Evolutionary conservation across 2,113 vertebrate genomes (phyloP).

Genomic region (Hippolais icterina): DNA sequence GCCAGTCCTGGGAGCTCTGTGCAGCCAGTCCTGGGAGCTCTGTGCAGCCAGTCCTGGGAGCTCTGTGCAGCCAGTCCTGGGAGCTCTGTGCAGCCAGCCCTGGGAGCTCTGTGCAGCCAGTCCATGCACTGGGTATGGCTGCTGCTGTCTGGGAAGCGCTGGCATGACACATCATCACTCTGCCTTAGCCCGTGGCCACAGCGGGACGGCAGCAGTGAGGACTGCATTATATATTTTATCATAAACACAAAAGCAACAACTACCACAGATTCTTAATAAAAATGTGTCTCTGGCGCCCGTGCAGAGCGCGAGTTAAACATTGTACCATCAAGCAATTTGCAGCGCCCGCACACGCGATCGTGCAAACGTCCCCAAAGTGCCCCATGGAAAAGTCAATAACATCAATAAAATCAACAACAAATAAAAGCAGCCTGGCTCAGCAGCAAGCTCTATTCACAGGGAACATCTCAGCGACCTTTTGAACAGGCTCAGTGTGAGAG

Average conservation of each 20-base stretch:
- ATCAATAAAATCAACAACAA: constrained; percentile 33
- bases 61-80: not conserved
- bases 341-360: not conserved
- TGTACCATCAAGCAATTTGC: constrained; percentile 5
- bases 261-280: not conserved
- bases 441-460: not conserved
- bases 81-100: not conserved
- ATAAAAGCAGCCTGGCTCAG: not conserved
- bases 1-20: not conserved
- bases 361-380: not conserved
- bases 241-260: constrained; percentile 3
- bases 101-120: not conserved
- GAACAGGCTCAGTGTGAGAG: not conserved
- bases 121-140: fast-evolving
- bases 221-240: constrained; percentile 10
- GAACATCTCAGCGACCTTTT: not conserved
- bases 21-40: not conserved
- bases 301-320: not conserved
- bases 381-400: constrained; percentile 44
- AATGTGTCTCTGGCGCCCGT: not conserved
- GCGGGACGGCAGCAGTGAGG: not conserved
- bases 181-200: not conserved
- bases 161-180: not conserved
- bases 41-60: not conserved
- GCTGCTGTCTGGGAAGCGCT: not conserved